Evolutionary conservation across 2,888 invertebrate species (phyloP).

Genomic region (Opisthograptis luteolata): DNA sequence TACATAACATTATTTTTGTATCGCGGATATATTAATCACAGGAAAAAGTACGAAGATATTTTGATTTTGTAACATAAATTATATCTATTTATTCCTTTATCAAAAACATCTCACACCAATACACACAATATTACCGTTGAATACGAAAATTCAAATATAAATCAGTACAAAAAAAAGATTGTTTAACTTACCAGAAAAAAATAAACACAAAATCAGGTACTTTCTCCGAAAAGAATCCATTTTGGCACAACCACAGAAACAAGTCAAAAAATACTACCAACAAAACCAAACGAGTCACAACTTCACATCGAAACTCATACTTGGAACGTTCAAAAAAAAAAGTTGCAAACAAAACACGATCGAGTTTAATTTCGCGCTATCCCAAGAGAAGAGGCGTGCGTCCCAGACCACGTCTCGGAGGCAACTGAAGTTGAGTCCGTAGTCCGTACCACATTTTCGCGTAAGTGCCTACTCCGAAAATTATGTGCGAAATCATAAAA

Average conservation of each 20-base stretch:
- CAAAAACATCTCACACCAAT: too few relatives aligned
- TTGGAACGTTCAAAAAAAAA: conserved; percentile 5
- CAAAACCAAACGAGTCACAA: conserved; percentile 15
- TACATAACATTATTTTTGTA: too few relatives aligned
- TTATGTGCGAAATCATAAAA: conserved; percentile 47
- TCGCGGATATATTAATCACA: too few relatives aligned
- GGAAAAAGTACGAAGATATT: too few relatives aligned
- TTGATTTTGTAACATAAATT: too few relatives aligned
- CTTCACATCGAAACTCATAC: conserved; percentile 36
- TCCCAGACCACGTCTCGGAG: conserved; percentile 2
- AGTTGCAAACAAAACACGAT: conserved; percentile 21
- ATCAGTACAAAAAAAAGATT: too few relatives aligned
- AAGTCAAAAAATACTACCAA: not conserved
- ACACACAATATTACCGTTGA: too few relatives aligned
- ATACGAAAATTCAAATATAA: too few relatives aligned
- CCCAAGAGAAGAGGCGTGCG: conserved; percentile 24
- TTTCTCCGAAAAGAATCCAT: conserved; percentile 35
- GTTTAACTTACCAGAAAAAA: conserved; percentile 34
- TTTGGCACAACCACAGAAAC: conserved; percentile 27
- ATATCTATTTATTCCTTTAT: too few relatives aligned
- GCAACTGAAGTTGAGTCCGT: conserved; percentile 27
- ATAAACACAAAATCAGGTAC: conserved; percentile 23
- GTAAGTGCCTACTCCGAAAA: conserved; percentile 30
- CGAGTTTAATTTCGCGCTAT: conserved; percentile 24
- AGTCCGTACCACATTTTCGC: conserved; percentile 17